Conservation (phyloP, 2,113 vertebrate genomes). For the Nannospalax galili region DNA sequence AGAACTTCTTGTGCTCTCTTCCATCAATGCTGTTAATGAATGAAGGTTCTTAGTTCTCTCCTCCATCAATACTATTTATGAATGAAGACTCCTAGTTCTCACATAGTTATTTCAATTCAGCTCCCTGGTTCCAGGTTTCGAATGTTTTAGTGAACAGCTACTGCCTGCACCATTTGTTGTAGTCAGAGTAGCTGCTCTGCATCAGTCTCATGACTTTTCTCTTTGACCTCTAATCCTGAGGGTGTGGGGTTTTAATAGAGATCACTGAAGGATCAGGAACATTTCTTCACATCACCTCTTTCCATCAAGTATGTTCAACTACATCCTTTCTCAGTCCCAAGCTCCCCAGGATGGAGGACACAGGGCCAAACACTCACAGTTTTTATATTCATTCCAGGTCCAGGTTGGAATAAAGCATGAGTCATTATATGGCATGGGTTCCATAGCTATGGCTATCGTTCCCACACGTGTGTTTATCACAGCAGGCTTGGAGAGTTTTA, state of each 20-base stretch:
- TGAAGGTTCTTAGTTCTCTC: not conserved
- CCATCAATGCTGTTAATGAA: not conserved
- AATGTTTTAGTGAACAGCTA: not conserved
- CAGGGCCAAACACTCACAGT: slow-evolving; percentile 44
- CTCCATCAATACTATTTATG: not conserved
- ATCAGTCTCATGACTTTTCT: not conserved
- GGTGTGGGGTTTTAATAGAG: not conserved
- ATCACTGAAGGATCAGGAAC: not conserved
- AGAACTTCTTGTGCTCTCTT: not conserved
- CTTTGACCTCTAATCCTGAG: not conserved
- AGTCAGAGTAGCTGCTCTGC: not conserved
- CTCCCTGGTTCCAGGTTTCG: not conserved
- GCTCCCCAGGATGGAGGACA: not conserved
- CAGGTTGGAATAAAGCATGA: slow-evolving; percentile 77
- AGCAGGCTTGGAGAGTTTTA: slow-evolving; percentile 86
- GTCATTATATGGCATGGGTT: not conserved
- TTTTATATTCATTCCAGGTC: slow-evolving; percentile 69
- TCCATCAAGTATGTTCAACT: not conserved
- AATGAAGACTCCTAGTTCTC: not conserved
- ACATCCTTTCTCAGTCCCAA: not conserved
- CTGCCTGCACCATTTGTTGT: not conserved
- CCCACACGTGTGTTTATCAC: slow-evolving; percentile 59
- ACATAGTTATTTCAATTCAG: not conserved
- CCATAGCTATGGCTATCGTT: slow-evolving; percentile 69
- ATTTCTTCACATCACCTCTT: not conserved